phyloP scores from a whole-genome alignment of 1,140 invertebrate genomes.

The Scaptomyza graminum region DNA sequence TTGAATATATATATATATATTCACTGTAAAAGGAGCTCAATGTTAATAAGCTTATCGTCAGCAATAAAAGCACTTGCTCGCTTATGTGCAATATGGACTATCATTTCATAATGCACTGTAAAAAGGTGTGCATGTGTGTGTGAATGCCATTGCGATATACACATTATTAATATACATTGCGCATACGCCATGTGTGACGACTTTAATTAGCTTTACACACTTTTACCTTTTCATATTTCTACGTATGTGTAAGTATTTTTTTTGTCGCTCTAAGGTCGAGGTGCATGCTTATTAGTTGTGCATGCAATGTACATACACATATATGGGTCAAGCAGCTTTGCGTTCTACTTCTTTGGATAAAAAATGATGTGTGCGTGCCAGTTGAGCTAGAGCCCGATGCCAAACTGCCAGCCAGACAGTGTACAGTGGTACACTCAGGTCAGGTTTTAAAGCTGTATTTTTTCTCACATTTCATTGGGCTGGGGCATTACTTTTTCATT shows the following conservation, averaged over 20 bases:
- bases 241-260: not conserved
- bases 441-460: constrained; percentile 63
- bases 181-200: constrained; percentile 20
- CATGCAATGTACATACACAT: not conserved
- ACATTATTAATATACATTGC: constrained; percentile 19
- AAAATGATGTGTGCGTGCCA: constrained; percentile 67
- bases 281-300: constrained; percentile 35
- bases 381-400: constrained; percentile 15
- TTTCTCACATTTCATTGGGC: not conserved
- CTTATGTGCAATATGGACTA: not conserved
- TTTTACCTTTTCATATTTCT: not conserved
- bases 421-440: constrained; percentile 39
- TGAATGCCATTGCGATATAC: constrained; percentile 1
- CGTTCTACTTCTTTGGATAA: constrained; percentile 45
- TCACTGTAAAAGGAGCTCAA: too few relatives aligned
- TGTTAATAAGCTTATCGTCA: too few relatives aligned
- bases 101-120: not conserved
- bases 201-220: constrained; percentile 59
- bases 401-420: not conserved
- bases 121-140: not conserved
- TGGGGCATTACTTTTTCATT: not conserved
- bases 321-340: constrained; percentile 35
- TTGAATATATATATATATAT: too few relatives aligned
- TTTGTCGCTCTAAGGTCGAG: constrained; percentile 24
- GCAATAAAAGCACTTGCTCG: too few relatives aligned